Base-by-base conservation (phyloP, 92 coral and sea anemone genomes). In the Phenganax subtilis region DNA sequence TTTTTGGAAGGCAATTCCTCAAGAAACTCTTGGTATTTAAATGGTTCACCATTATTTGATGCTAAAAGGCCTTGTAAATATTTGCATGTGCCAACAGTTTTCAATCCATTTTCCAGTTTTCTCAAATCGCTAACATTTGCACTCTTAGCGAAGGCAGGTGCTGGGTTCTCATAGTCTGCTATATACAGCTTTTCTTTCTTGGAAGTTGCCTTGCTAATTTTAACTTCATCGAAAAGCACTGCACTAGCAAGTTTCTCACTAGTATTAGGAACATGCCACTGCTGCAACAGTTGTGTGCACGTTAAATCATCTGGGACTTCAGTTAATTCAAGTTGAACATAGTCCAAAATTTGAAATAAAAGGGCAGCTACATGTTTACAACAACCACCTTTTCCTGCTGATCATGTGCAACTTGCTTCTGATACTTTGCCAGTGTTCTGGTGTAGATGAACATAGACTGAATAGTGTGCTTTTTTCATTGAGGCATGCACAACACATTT, bases 291-390 rank as follows among this genome's bases (percentile, higher is more conserved):
- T 54, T 81, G 64, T 28, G 84, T 81, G 55, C 77, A 81, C n/a
- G 84, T 63, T 73, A 65, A 25, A 37, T 81, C 84, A 59, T 80
- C 75, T 80, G 84, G 84, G 57, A 80, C 72, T 61, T 80, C 84
- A 29, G 77, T 64, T 52, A 70, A 73, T 54, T 81, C 70, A 55
- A 81, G 80, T 81, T 81, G 75, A 31, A 66, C 68, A 58, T 80
- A 66, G 56, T 81, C 77, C 25, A 81, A 28, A 68, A 81, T 66
- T 81, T 68, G 77, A 81, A 67, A 81, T 69, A 81, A 52, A 51
- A 69, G 58, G 31, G 84, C 84, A 10, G 29, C 37, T 12, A 47
- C 15, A 29, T 79, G 74, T 79, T 79, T 79, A 30, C 82, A 77
- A 37, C 55, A 77, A 37, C 85, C 80, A 72, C 60, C 73, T 44